Conservation (phyloP, 2,113 vertebrate genomes). For the Pimephales promelas region DNA sequence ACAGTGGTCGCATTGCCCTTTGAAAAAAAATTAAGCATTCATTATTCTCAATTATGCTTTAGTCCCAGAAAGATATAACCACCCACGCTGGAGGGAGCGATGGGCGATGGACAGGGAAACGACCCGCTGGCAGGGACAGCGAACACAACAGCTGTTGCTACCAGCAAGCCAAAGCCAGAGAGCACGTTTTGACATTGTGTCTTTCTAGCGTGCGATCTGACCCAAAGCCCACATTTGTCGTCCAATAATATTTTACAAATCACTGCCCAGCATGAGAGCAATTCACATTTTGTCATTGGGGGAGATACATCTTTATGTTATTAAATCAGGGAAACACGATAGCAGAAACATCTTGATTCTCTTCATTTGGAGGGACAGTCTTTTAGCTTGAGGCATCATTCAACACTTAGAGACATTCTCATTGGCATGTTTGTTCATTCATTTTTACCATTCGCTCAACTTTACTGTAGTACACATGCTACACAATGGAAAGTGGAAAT, state of each 20-base stretch:
- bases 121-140: constrained; percentile 27
- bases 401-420: background rate
- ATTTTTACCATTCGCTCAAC: too few relatives aligned
- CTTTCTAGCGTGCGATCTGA: background rate
- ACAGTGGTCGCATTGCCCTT: constrained; percentile 52
- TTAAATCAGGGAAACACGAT: constrained; percentile 41
- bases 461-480: too few relatives aligned
- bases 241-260: constrained; percentile 47
- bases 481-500: too few relatives aligned
- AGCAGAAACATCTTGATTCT: background rate
- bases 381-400: background rate
- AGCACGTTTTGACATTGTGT: constrained; percentile 39
- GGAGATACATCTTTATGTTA: constrained; percentile 52
- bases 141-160: constrained; percentile 40
- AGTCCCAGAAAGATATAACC: constrained; percentile 70
- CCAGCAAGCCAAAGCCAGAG: constrained; percentile 29
- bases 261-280: constrained; percentile 41
- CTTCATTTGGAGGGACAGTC: background rate
- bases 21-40: constrained; percentile 59
- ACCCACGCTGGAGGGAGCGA: constrained; percentile 53
- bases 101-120: constrained; percentile 18
- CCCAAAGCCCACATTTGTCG: background rate
- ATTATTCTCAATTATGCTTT: constrained; percentile 73
- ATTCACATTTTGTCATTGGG: constrained; percentile 48
- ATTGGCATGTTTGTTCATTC: background rate